Conservation (phyloP, 2,113 vertebrate genomes). For the Falcunculus frontatus region DNA sequence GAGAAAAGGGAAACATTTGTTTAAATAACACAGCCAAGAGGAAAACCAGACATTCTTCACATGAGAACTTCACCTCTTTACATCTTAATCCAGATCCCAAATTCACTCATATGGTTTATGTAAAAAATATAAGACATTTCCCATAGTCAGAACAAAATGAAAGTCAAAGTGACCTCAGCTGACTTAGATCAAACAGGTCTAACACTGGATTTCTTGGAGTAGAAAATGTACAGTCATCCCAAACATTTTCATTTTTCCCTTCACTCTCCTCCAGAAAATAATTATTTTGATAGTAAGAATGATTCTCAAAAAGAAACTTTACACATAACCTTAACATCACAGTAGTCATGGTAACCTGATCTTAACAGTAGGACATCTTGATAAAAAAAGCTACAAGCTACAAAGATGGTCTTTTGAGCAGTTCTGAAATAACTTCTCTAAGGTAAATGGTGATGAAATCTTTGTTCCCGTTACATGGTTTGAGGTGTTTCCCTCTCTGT, state of each 20-base stretch:
- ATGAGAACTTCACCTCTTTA: neutral
- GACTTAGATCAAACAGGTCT: neutral
- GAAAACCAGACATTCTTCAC: neutral
- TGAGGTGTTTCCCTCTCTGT: neutral
- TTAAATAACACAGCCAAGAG: neutral
- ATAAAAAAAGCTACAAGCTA: conserved; percentile 1
- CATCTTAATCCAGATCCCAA: neutral
- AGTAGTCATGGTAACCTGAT: conserved; percentile 38
- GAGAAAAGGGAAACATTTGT: neutral
- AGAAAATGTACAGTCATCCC: neutral
- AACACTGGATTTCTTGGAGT: neutral
- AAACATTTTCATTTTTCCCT: neutral
- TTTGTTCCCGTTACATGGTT: neutral
- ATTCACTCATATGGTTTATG: neutral
- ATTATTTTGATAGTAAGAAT: conserved; percentile 23
- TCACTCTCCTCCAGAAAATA: neutral
- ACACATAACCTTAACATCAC: neutral
- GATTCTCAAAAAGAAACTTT: neutral
- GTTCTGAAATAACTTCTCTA: neutral
- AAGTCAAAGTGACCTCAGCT: neutral
- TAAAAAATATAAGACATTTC: neutral
- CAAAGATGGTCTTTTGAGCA: neutral
- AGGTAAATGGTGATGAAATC: neutral
- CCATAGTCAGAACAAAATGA: neutral
- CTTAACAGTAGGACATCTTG: neutral